Conservation (phyloP, 2,797 vertebrate species). For the Scolopax rusticola region DNA sequence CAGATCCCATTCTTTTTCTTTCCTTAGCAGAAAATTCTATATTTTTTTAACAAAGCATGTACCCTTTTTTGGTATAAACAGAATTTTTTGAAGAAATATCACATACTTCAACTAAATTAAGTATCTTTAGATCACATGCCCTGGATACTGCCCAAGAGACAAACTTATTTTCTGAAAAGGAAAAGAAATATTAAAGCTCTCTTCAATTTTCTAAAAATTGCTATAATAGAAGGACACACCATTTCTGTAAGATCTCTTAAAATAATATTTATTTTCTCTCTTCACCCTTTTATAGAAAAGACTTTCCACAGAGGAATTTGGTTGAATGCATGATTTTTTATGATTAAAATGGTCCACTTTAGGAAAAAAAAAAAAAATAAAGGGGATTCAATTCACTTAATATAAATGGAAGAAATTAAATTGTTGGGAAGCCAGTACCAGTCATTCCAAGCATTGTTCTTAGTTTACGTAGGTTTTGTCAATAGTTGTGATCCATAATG, state of each 20-base stretch:
- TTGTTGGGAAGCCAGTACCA: background rate
- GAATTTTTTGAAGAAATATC: background rate
- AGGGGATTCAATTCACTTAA: background rate
- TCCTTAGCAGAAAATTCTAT: background rate
- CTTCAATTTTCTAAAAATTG: background rate
- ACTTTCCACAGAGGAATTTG: background rate
- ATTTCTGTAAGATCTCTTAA: background rate
- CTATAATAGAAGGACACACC: background rate
- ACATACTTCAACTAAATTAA: background rate
- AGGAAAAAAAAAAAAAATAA: background rate
- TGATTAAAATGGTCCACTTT: background rate
- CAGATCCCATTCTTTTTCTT: background rate
- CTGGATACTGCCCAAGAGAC: background rate
- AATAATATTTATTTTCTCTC: background rate
- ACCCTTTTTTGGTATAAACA: background rate
- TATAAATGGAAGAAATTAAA: background rate
- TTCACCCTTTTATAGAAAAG: background rate
- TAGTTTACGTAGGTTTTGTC: background rate
- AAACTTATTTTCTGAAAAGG: background rate
- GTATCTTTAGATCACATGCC: background rate
- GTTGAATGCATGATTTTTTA: background rate
- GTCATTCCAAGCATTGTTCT: background rate
- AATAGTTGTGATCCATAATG: background rate
- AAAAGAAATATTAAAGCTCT: background rate
- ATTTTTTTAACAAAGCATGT: background rate